These are phyloP conservation scores for Cynoglossus semilaevis DNA, from an alignment of 2,113 vertebrate genomes.

Conservation along the genomic window DNA sequence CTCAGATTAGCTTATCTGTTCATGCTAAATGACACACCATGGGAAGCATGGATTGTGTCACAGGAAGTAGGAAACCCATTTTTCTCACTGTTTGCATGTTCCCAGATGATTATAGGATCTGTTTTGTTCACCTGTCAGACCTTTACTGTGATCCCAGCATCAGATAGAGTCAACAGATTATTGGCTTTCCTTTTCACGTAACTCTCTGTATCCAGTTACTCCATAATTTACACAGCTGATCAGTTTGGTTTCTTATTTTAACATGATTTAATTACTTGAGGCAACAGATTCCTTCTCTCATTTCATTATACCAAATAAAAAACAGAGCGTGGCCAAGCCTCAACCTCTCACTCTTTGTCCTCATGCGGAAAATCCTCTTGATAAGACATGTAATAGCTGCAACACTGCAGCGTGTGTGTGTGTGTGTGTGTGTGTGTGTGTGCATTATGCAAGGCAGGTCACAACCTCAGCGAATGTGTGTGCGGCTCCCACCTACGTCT, in stretches of 20 bases:
- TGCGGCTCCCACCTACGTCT: slow-evolving; percentile 45
- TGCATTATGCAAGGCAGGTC: slow-evolving; percentile 46
- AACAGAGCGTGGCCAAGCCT: slow-evolving; percentile 47
- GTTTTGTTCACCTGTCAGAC: slow-evolving; percentile 40
- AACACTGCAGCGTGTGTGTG: slow-evolving; percentile 31
- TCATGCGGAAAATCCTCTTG: slow-evolving; percentile 81
- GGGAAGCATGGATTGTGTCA: slow-evolving; percentile 62
- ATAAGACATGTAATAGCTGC: slow-evolving; percentile 78
- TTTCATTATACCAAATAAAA: slow-evolving; percentile 7
- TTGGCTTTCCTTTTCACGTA: slow-evolving; percentile 44
- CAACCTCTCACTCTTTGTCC: slow-evolving; percentile 79
- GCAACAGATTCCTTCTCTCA: slow-evolving; percentile 3
- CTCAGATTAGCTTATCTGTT: slow-evolving; percentile 82
- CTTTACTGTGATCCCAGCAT: slow-evolving; percentile 22
- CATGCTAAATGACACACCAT: slow-evolving; percentile 73
- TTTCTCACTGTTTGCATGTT: slow-evolving; percentile 55
- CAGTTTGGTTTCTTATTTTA: too few species aligned
- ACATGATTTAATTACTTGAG: slow-evolving; percentile 40
- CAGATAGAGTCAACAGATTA: slow-evolving; percentile 40
- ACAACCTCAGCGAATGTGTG: slow-evolving; percentile 26
- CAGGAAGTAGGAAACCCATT: slow-evolving; percentile 64
- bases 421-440: slow-evolving; percentile 34
- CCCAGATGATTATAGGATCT: slow-evolving; percentile 30
- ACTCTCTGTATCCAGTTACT: slow-evolving; percentile 12
- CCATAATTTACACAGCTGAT: slow-evolving; percentile 18